phyloP scores from a whole-genome alignment of 1,140 invertebrate species.

The Stegodyphus dumicola region DNA sequence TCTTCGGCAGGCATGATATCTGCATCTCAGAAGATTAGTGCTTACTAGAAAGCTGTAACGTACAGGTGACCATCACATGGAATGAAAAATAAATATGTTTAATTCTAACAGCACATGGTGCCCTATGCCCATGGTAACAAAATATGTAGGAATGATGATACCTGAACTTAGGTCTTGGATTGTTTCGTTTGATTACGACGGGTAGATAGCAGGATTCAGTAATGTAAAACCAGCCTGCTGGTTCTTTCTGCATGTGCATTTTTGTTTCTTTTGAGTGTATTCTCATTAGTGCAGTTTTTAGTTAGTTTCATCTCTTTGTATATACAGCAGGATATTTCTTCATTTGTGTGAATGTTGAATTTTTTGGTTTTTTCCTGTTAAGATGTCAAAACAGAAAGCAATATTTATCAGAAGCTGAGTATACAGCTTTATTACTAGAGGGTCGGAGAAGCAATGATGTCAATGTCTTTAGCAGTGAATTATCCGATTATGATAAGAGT shows the following conservation, averaged over 20 bases:
- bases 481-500: too few species aligned
- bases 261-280: not conserved
- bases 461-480: too few species aligned
- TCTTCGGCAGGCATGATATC: not conserved
- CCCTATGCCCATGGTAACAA: not conserved
- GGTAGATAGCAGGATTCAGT: not conserved
- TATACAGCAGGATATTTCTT: too few species aligned
- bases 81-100: not conserved
- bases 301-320: too few species aligned
- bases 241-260: not conserved
- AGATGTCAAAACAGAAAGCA: too few species aligned
- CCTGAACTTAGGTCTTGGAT: not conserved
- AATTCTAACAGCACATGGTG: not conserved
- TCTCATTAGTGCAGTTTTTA: not conserved
- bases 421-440: too few species aligned
- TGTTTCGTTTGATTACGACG: not conserved
- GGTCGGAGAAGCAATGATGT: too few species aligned
- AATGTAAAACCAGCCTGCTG: not conserved
- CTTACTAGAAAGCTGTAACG: not conserved
- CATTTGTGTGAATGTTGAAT: too few species aligned
- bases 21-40: not conserved
- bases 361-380: too few species aligned
- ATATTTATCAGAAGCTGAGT: too few species aligned
- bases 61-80: not conserved
- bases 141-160: not conserved